Evolutionary conservation across 2,113 vertebrate species (phyloP), one percentile per base, ranked within the genome.

Genomic region (Speoplatyrhinus poulsoni): DNA sequence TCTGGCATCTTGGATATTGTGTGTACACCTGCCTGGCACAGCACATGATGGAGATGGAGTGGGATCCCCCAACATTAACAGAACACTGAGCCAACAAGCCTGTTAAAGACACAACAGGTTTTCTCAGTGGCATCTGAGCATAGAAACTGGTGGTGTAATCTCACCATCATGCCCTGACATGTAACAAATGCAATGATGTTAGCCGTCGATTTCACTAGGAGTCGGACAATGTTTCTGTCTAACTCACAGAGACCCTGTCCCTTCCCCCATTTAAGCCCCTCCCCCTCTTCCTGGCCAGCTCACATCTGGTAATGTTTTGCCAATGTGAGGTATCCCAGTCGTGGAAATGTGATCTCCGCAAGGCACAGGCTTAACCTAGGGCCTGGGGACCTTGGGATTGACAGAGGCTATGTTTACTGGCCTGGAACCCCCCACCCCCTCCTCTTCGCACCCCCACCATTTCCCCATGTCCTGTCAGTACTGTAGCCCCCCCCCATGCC

Each of bases 241-340:
- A 3, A 15, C 33, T 4, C 32, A 11, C 57, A 9, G 0, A 8
- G 16, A 12, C 33, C 33, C 1, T 36, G 12, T 15, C 41, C 41
- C 15, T 41, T n/a, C 60, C 15, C 60, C 15, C 17, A 19, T 7
- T 11, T 10, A 9, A 16, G 8, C 55, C 10, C 55, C 19, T 8
- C 11, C n/a, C n/a, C 13, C 11, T 46, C 8, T 10, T 16, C 17
- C 9, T 58, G 69, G 41, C 56, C 63, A 46, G 58, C 56, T 60
- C 69, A 80, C 77, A 80, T 75, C 77, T 80, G 77, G 73, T 72
- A 76, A 65, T 75, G 72, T 76, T 80, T 80, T 80, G 60, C 65
- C 65, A 63, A 59, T 68, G 67, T 65, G 78, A 76, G 73, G 78
- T 76, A 69, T 80, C 73, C 69, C 78, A 72, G 69, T 60, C 65